Base-by-base conservation (phyloP, 2,797 vertebrate species). In the Phalloptychus januarius region DNA sequence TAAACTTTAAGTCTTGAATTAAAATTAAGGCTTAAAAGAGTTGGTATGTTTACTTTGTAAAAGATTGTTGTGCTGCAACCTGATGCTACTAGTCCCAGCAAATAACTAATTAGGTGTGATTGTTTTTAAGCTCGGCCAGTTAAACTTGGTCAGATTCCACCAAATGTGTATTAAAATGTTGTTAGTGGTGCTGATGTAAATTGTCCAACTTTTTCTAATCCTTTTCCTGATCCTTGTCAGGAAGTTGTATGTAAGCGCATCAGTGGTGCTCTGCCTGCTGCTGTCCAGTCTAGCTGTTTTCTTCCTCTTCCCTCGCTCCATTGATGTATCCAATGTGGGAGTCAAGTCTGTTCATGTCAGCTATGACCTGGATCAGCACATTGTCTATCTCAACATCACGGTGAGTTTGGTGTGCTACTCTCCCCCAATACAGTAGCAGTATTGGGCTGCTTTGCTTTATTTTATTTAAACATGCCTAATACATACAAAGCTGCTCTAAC, bases 301-400 rank as follows among this genome's bases (percentile, higher is more conserved):
- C 92, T 99, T 98, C 90, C 94, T 98, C 81, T 99, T 99, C 89
- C 98, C 97, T 71, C 97, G 97, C 75, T 96, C 97, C 44, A 96
- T 98, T 0, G 96, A 98, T 0, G 97, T 99, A 76, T 94, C 97
- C 89, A 98, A 97, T 31, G 92, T 97, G 31, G 98, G 97, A 2
- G 96, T 98, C 79, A 98, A 65, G 33, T 65, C 36, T 38, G 63
- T 65, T 65, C 40, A 38, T 25, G 63, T 65, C 36, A 65, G 36
- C 63, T 65, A 38, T 40, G 63, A 65, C 36, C 7, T 1, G 38
- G 63, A 65, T 7, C 33, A 12, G 36, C 63, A 23, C 36, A 38
- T 36, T 1, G 20, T 65, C 33, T 23, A 65, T 65, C 63, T 38
- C 36, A 65, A 65, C 63, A 63, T 63, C 61, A 63, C 61, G 33